phyloP scores from a whole-genome alignment of 2,113 vertebrate genomes.

The Gnathonemus echidnorhynchus region DNA sequence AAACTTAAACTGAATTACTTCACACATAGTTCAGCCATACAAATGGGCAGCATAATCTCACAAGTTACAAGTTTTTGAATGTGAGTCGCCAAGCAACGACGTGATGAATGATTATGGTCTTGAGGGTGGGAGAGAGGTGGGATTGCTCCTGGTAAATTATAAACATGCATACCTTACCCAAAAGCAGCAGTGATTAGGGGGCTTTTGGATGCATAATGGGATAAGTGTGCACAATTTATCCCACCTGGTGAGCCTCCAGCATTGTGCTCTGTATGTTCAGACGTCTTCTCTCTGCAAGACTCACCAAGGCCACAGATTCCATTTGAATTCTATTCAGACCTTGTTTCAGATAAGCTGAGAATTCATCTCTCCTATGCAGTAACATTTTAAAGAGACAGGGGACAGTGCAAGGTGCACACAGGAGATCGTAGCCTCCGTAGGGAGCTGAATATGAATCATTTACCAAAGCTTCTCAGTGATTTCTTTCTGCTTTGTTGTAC shows the following conservation, averaged over 20 bases:
- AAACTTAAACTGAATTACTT: neutral
- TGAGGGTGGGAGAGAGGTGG: neutral
- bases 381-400: neutral
- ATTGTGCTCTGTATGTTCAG: neutral
- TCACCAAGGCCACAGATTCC: neutral
- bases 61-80: neutral
- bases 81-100: neutral
- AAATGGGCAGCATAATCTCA: neutral
- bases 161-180: neutral
- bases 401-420: neutral
- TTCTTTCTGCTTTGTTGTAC: neutral
- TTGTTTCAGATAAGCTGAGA: neutral
- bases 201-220: neutral
- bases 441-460: neutral
- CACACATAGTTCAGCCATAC: neutral
- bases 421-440: neutral
- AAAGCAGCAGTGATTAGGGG: neutral
- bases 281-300: neutral
- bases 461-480: neutral
- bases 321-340: neutral
- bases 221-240: neutral
- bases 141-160: neutral
- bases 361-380: neutral
- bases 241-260: neutral
- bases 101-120: neutral